A percentile compares a stretch with the other conserved stretches of the same genome.
Conservation (phyloP, 53 echinoderm and acorn worm genomes). For the Echinarachnius parma region DNA sequence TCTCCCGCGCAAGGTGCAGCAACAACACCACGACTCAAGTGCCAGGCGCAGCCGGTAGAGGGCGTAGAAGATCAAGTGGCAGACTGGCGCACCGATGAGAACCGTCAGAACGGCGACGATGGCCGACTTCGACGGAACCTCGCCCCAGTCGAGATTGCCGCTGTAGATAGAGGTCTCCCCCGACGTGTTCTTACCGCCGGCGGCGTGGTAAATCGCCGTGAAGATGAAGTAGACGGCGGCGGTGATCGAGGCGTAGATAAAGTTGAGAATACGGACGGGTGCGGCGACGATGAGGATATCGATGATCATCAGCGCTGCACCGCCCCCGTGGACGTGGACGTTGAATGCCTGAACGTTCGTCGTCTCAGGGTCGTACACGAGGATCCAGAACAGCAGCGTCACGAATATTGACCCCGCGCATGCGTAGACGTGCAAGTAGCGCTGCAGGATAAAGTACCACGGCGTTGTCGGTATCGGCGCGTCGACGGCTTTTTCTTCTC, state of each 20-base stretch:
- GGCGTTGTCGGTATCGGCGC: conserved; percentile 7
- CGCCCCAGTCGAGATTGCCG: conserved; percentile 66
- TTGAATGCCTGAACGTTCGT: conserved; percentile 41
- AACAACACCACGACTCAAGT: conserved; percentile 42
- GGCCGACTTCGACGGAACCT: conserved; percentile 16
- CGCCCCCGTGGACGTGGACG: conserved; percentile 78
- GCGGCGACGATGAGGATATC: conserved; percentile 65
- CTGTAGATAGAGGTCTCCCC: conserved; percentile 67
- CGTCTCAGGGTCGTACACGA: conserved; percentile 62
- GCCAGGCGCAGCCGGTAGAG: conserved; percentile 61
- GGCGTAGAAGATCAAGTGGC: conserved; percentile 60
- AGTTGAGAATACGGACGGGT: conserved; percentile 70
- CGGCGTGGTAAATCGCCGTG: conserved; percentile 61
- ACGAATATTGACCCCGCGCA: conserved; percentile 59
- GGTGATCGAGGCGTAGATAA: conserved; percentile 52
- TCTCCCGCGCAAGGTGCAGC: too few species aligned
- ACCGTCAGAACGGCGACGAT: conserved; percentile 45
- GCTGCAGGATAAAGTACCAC: conserved; percentile 61
- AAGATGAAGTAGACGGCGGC: conserved; percentile 67
- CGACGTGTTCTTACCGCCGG: conserved; percentile 62
- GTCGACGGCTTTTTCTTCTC: not conserved
- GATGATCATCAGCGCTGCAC: conserved; percentile 50
- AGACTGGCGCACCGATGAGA: conserved; percentile 59
- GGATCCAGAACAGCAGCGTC: conserved; percentile 59
- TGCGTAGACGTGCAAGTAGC: conserved; percentile 60